Base-by-base conservation (phyloP, 2,888 invertebrate genomes). In the Volucella inanis region DNA sequence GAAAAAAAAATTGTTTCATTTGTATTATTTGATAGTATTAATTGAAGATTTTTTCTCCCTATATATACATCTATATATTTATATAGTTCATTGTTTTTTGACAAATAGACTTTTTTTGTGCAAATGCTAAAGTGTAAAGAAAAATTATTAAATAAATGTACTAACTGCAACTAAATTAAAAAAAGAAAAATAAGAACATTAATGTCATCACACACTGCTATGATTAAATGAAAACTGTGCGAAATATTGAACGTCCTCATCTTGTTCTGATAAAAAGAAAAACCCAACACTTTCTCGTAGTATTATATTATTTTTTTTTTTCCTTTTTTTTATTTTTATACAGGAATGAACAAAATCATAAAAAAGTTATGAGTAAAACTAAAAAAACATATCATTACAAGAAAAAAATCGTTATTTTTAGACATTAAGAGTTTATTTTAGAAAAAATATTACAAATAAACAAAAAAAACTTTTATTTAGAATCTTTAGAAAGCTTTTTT, bases 21-120 rank as follows among this genome's bases (percentile, higher is more conserved):
- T 77, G 76, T 77, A 85, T 85, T 81, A 81, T 85, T 85, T 85
- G 45, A 72, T 85, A 85, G 85, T 85, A 85, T 85, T 76, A 85
- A 85, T 77, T 76, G 67, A 76, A 81, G 47, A 81, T 72, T 62
- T 81, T 52, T 81, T 77, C 52, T 80, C 50, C 70, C 43, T 71
- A 61, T 62, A 67, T 57, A 75, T 38, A 74, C 47, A 79, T 38
- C 50, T 52, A 71, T 65, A 84, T 84, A 85, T 80, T 80, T 81
- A 85, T 81, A 85, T 81, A 77, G 81, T 85, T 81, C 72, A 81
- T 72, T 85, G 76, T 74, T 72, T 72, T 80, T 85, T 76, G 81
- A 81, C 76, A 81, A 54, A 85, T 68, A 85, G 50, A 77, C 38
- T 72, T 59, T 71, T 72, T 75, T 81, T 85, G 85, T 81, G 72